Evolutionary conservation across 2,888 invertebrate species (phyloP), one percentile per base, ranked within the genome.

Genomic region (Achlya flavicornis): DNA sequence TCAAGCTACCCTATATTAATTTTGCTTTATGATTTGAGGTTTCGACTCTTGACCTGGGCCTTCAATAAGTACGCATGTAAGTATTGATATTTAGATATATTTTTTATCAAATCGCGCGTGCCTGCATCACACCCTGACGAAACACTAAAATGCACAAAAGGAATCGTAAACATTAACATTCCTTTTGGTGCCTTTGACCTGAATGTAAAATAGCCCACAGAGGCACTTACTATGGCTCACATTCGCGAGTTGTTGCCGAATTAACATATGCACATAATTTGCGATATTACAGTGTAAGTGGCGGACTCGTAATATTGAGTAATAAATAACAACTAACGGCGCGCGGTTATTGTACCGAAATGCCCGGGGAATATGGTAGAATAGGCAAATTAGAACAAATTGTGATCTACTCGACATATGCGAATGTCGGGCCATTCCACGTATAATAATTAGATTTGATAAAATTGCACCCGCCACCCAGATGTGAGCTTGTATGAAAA

Each of bases 261-360:
- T 84, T 84, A 83, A 74, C 84, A 84, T 84, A 82, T 80, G 78
- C 78, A 80, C 81, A 82, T 84, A 84, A 84, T 84, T 83, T 76
- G 72, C 72, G 67, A 78, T 76, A 81, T 78, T 77, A 80, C 79
- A 32, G 67, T 61, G 75, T 83, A 84, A 84, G 84, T 81, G 78
- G 77, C 71, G 75, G 60, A 69, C 65, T 64, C 66, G 74, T 82
- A 76, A 82, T 81, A 84, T 83, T 71, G 76, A 75, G 83, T 73
- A 76, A 84, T 84, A 84, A 84, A 84, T 84, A 84, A 84, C 80
- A 81, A 78, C 79, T 81, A 84, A 76, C 77, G 72, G 66, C 58
- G 60, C 58, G 58, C 57, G 53, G 75, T 73, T 74, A 79, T 72
- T 65, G 73, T 77, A 75, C 71, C 69, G 74, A 73, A 82, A 72